Percentiles rank a stretch among this genome's conserved stretches.
Evolutionary conservation across 2,113 vertebrate species (phyloP).

Genomic region (Cyprinodon tularosa): DNA sequence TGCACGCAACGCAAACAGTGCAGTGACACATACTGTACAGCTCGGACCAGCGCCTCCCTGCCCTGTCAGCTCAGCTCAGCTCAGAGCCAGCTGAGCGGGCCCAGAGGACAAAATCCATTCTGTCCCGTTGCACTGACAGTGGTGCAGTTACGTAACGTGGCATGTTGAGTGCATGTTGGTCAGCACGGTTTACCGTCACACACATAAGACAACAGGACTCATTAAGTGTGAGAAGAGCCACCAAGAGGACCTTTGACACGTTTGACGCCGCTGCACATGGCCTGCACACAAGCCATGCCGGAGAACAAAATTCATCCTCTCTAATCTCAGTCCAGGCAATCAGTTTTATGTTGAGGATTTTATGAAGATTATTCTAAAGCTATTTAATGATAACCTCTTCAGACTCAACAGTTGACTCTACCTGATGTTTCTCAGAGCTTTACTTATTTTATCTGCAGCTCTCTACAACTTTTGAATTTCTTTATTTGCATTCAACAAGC

Average conservation of each 20-base stretch:
- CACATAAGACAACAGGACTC: constrained; percentile 31
- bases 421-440: background rate
- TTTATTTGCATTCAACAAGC: background rate
- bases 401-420: background rate
- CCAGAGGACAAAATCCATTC: constrained; percentile 70
- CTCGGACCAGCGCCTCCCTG: constrained; percentile 52
- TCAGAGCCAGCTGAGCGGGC: constrained; percentile 60
- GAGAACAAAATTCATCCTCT: no score
- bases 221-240: constrained; percentile 25
- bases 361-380: no score
- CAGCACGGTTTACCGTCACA: constrained; percentile 29
- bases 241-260: constrained; percentile 5
- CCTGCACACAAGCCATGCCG: background rate
- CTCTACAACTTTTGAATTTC: background rate
- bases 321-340: no score
- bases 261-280: background rate
- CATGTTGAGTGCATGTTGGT: constrained; percentile 41
- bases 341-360: no score
- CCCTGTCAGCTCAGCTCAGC: constrained; percentile 71
- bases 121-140: constrained; percentile 62
- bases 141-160: constrained; percentile 64
- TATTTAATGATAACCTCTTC: no score
- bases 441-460: background rate
- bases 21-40: constrained; percentile 32
- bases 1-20: constrained; percentile 27